A percentile compares a stretch with the other conserved stretches of the same genome.
phyloP scores from a whole-genome alignment of 2,113 vertebrate genomes.

The Corythornis madagascariensis region DNA sequence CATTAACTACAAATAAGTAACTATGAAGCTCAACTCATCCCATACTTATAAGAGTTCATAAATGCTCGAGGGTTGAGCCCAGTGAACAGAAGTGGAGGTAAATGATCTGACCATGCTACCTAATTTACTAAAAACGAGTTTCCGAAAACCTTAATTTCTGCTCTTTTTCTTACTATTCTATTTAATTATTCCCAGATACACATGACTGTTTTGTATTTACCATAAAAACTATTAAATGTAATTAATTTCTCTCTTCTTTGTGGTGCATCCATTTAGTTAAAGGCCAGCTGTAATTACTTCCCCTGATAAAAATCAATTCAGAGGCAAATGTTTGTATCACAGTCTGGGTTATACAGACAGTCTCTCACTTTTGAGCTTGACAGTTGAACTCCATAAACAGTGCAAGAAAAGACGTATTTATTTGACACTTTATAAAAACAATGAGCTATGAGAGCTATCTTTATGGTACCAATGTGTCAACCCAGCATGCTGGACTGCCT shows the following conservation, averaged over 20 bases:
- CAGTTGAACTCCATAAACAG: background rate
- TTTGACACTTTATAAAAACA: slow-evolving; percentile 4
- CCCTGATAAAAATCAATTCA: background rate
- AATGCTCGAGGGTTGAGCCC: background rate
- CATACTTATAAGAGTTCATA: background rate
- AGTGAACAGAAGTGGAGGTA: background rate
- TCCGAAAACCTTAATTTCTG: background rate
- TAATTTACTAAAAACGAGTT: background rate
- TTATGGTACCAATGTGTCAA: background rate
- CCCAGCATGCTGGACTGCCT: background rate
- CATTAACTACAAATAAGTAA: background rate
- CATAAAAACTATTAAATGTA: background rate
- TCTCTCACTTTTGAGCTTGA: background rate
- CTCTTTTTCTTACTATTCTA: background rate
- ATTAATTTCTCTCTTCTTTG: background rate
- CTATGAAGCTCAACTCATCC: background rate
- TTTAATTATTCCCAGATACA: background rate
- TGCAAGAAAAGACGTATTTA: background rate
- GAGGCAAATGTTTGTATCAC: background rate
- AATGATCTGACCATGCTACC: background rate
- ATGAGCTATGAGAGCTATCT: background rate
- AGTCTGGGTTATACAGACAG: accelerated
- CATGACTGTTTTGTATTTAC: background rate
- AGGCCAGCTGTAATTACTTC: background rate
- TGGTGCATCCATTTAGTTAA: background rate